Evolutionary conservation across 2,888 invertebrate genomes (phyloP), one percentile per base, ranked within the genome.

Genomic region (Helicoverpa assulta): DNA sequence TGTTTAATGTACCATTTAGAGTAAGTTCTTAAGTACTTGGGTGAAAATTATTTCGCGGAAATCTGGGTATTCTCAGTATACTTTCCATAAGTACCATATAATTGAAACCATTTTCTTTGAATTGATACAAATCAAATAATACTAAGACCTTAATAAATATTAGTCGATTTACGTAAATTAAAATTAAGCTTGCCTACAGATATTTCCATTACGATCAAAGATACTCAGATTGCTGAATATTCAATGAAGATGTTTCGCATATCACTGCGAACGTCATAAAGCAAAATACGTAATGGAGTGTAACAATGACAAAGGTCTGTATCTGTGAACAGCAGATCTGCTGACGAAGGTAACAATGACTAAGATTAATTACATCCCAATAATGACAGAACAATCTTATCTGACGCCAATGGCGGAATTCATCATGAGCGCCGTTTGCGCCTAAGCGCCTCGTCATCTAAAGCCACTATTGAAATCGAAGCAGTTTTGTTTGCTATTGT

Each of bases 361-460:
- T 89, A 88, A 90, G 94, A 93, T 94, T 94, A 94, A 93, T 93
- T 93, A 93, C 89, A 84, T 84, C 85, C 88, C 90, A 91, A 91
- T 93, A 91, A 92, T 89, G 91, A 90, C 86, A 86, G 86, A 84
- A 91, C 91, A 89, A 90, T 89, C 88, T 90, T 91, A 91, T 91
- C 90, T 88, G 86, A 85, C 86, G 87, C 86, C 86, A 89, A 89
- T 88, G 90, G 92, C 90, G 84, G 88, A 85, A 86, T 87, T 89
- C 88, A 90, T 89, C 88, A 89, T 87, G 86, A 86, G 86, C 84
- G 79, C 84, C 84, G 84, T 86, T 86, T 86, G 86, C 78, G 78
- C 81, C 81, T 84, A 84, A 88, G 78, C 82, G 86, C 82, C 76
- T 61, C 81, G 86, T 89, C 88, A 88, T 88, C 86, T 77, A 74